Percentiles rank a stretch among this genome's conserved stretches.
Conservation (phyloP, 2,888 invertebrate genomes). For the Pardosa pseudoannulata region DNA sequence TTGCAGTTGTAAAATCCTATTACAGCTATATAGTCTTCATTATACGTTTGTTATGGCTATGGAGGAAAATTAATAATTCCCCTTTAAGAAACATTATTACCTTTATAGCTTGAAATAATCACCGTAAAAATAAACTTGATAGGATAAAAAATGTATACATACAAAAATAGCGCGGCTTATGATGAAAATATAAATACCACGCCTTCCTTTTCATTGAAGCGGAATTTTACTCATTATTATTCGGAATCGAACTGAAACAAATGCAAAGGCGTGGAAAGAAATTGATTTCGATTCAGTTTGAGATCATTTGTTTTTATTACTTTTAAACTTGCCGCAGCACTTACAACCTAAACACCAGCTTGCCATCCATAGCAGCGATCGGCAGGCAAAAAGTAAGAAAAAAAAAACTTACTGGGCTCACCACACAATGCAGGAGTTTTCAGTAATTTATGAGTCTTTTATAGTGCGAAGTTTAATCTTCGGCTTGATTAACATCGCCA, state of each 20-base stretch:
- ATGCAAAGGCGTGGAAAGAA: slow-evolving; percentile 41
- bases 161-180: background rate
- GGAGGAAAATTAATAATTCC: too few species aligned
- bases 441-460: slow-evolving; percentile 55
- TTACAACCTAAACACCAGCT: slow-evolving; percentile 6
- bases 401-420: background rate
- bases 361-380: background rate
- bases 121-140: background rate
- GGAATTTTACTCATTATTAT: background rate
- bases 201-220: background rate
- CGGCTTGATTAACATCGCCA: slow-evolving; percentile 61
- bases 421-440: slow-evolving; percentile 40
- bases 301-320: slow-evolving; percentile 29
- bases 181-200: background rate
- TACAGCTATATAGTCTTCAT: too few species aligned
- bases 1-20: too few species aligned
- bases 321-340: slow-evolving; percentile 14
- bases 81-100: background rate
- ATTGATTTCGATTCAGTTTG: slow-evolving; percentile 32
- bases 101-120: background rate
- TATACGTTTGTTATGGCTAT: too few species aligned
- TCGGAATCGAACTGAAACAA: slow-evolving; percentile 18
- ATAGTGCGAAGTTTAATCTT: slow-evolving; percentile 56
- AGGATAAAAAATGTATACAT: background rate
- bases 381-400: background rate